These are phyloP conservation scores for Uropsilus gracilis DNA, from an alignment of 2,113 vertebrate species.

Conservation along the genomic window DNA sequence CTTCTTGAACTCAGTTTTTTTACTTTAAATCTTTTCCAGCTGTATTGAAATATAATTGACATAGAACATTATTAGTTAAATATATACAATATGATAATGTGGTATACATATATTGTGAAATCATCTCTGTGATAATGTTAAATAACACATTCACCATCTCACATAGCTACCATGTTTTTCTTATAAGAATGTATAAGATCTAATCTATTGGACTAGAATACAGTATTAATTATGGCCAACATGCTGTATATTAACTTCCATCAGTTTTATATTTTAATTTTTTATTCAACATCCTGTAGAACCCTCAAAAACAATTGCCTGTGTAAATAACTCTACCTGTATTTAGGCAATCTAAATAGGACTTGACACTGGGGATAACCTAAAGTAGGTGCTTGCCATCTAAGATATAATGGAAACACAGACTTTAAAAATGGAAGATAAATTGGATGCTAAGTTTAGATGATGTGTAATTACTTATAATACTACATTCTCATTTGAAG, in stretches of 20 bases:
- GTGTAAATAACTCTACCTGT: not conserved
- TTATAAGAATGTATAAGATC: not conserved
- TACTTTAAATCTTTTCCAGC: not conserved
- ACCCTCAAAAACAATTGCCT: constrained; percentile 32
- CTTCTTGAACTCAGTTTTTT: constrained; percentile 56
- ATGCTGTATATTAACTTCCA: not conserved
- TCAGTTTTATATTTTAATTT: constrained; percentile 44
- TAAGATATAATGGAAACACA: not conserved
- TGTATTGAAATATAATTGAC: not conserved
- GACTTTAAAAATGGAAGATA: not conserved
- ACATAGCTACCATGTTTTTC: not conserved
- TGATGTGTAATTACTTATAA: not conserved
- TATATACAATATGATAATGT: not conserved
- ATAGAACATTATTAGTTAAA: not conserved
- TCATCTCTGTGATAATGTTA: not conserved
- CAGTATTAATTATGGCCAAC: not conserved
- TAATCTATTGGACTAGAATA: not conserved
- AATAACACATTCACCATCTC: not conserved
- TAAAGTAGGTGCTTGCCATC: constrained; percentile 26
- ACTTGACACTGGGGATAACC: not conserved
- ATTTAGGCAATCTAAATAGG: not conserved
- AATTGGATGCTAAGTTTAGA: not conserved
- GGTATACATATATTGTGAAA: not conserved
- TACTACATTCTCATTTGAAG: not conserved
- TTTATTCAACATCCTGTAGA: constrained; percentile 13